Evolutionary conservation across 2,113 vertebrate species (phyloP), one percentile per base, ranked within the genome.

Genomic region (Podarcis raffonei): DNA sequence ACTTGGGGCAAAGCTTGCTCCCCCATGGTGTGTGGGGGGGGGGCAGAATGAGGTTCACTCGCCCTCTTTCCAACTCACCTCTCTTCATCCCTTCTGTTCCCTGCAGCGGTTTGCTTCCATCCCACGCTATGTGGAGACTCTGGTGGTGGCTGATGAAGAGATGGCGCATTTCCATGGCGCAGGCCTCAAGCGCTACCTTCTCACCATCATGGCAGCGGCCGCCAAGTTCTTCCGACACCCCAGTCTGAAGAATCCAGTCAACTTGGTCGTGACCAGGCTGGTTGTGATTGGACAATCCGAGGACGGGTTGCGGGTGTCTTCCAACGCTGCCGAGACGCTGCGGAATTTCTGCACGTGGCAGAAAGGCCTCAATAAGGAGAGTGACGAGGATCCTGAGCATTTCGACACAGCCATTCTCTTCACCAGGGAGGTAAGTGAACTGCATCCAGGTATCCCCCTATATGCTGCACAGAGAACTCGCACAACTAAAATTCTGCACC

Each of bases 351-450:
- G 97, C 82, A 65, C 85, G 57, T 97, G 97, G 97, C 97, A 97
- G 71, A 92, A 71, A 30, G 95, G 94, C 8, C 95, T 97, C 87
- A 97, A 97, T 59, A 93, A 90, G 35, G 89, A 93, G 0, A 91
- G 96, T 0, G 97, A 97, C 90, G 87, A 94, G 1, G 95, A 96
- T 48, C 93, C 97, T 1, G 95, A 94, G 13, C 97, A 97, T 89
- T 97, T 97, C 0, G 97, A 97, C 92, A 96, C 96, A 0, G 97
- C 97, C 66, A 93, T 97, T 57, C 90, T 97, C 89, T 97, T 97
- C 86, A 97, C 97, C 1, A 94, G 97, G 2, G 95, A 96, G 97
- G 97, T 97, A 86, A 93, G 94, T 4, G 53, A 2, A 11, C 5
- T 25, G 11, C 9, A 16, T 4, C 6, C 12, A 4, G 5, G 4